Evolutionary conservation across 2,888 invertebrate species (phyloP).

Genomic region (Macaria notata): DNA sequence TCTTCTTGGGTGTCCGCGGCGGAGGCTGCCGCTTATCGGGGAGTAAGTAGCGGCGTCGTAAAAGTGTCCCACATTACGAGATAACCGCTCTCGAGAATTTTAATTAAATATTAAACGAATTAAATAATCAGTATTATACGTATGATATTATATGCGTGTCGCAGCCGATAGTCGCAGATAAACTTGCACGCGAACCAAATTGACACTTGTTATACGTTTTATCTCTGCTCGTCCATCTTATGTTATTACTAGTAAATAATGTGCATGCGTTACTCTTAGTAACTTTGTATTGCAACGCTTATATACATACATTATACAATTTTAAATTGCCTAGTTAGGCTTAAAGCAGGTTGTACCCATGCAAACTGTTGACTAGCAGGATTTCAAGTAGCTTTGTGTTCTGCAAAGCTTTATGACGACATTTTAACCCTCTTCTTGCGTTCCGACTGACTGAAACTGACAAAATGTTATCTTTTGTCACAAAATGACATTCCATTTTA

Average conservation of each 20-base stretch:
- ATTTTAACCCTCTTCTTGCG: constrained; percentile 11
- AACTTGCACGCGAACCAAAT: constrained; percentile 58
- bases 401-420: not conserved
- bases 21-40: constrained; percentile 69
- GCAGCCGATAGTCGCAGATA: constrained; percentile 66
- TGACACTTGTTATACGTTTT: constrained; percentile 55
- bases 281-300: constrained; percentile 34
- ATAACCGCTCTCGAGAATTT: constrained; percentile 80
- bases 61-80: constrained; percentile 81
- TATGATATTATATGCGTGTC: constrained; percentile 77
- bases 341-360: constrained; percentile 24
- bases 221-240: constrained; percentile 39
- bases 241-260: constrained; percentile 41
- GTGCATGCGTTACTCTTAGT: constrained; percentile 50
- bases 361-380: constrained; percentile 50
- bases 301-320: constrained; percentile 22
- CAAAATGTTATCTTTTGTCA: constrained; percentile 26
- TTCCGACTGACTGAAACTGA: constrained; percentile 27
- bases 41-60: constrained; percentile 78
- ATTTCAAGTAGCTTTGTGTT: constrained; percentile 1
- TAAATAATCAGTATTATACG: constrained; percentile 81
- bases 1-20: constrained; percentile 65
- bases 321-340: constrained; percentile 29
- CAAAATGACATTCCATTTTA: constrained; percentile 50
- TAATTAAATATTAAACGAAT: constrained; percentile 82